These are phyloP conservation scores for Phyllotis vaccarum DNA, from an alignment of 2,797 vertebrate genomes.

Conservation along the genomic window DNA sequence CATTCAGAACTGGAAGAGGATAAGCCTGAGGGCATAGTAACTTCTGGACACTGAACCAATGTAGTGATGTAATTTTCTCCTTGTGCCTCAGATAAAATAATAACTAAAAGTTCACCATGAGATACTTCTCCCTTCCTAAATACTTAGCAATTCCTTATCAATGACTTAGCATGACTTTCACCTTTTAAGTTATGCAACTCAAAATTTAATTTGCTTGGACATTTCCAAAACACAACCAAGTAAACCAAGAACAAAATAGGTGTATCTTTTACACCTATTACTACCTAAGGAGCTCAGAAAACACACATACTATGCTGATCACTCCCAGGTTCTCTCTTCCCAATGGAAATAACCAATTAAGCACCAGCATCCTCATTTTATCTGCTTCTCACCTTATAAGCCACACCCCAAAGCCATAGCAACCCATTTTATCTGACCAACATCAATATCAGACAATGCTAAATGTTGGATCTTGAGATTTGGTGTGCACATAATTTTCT, in stretches of 20 bases:
- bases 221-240: slow-evolving; percentile 43
- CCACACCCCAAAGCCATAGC: background rate
- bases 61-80: slow-evolving; percentile 29
- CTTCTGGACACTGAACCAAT: slow-evolving; percentile 47
- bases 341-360: background rate
- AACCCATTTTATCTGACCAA: slow-evolving; percentile 19
- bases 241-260: slow-evolving; percentile 14
- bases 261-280: background rate
- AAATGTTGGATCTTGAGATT: slow-evolving; percentile 16
- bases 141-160: slow-evolving; percentile 36
- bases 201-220: slow-evolving; percentile 48
- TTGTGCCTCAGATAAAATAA: slow-evolving; percentile 46
- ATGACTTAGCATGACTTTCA: background rate
- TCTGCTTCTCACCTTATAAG: background rate
- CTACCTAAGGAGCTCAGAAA: background rate
- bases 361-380: background rate
- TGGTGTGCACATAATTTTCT: background rate
- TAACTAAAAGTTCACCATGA: background rate
- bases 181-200: slow-evolving; percentile 20
- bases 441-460: background rate
- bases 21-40: slow-evolving; percentile 33
- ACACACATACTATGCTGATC: background rate
- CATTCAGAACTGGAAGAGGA: slow-evolving; percentile 50
- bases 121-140: background rate
- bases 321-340: slow-evolving; percentile 1